Conservation (phyloP, 2,888 invertebrate species). For the Agonopterix subpropinquella region DNA sequence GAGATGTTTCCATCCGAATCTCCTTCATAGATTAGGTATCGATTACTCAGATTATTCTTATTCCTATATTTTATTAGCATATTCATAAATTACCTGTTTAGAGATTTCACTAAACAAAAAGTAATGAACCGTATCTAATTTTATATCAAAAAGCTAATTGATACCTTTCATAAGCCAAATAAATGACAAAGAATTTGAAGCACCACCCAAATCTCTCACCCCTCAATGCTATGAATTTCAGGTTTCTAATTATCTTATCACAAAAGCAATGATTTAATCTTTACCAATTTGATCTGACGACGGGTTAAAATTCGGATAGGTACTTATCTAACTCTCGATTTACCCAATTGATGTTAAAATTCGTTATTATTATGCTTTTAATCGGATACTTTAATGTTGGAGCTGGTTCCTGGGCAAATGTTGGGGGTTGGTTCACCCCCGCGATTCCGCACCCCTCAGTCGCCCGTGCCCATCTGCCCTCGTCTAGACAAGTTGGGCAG, state of each 20-base stretch:
- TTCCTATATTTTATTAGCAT: no score
- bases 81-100: no score
- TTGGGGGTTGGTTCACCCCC: constrained; percentile 50
- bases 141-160: neutral
- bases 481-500: constrained; percentile 55
- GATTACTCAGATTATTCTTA: no score
- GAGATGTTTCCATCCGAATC: no score
- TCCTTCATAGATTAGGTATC: no score
- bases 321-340: constrained; percentile 27
- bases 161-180: no score
- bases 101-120: no score
- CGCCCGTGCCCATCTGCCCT: constrained; percentile 28
- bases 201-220: constrained; percentile 17
- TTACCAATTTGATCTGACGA: constrained; percentile 20
- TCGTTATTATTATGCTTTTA: constrained; percentile 33
- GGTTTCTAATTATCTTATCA: constrained; percentile 30
- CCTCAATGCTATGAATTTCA: constrained; percentile 33
- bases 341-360: constrained; percentile 40
- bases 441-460: constrained; percentile 19
- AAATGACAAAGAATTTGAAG: no score
- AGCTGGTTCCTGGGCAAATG: constrained; percentile 49
- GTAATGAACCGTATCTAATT: no score
- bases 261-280: constrained; percentile 19
- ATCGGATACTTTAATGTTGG: constrained; percentile 46
- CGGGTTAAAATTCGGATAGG: constrained; percentile 25